Evolutionary conservation across 1,140 invertebrate genomes (phyloP).

Genomic region (Lepidotrigona ventralis): DNA sequence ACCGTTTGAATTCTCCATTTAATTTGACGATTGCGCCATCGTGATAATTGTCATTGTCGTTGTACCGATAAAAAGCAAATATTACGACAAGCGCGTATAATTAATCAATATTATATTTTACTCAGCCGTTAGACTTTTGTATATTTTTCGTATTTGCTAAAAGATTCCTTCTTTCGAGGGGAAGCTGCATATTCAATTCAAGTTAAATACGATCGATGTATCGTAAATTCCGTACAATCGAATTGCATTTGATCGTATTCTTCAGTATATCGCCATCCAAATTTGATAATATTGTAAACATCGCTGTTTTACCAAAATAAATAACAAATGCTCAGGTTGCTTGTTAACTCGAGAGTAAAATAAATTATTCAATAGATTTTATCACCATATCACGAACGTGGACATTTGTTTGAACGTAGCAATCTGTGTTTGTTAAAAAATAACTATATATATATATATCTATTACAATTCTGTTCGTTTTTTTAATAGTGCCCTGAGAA

Average conservation of each 20-base stretch:
- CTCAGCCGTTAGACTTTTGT: not conserved
- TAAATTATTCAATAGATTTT: conserved; percentile 18
- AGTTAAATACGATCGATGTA: not conserved
- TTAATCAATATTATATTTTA: no score
- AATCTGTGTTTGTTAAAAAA: not conserved
- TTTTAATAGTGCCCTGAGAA: not conserved
- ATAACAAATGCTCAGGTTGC: not conserved
- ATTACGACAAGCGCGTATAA: not conserved
- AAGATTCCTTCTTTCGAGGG: not conserved
- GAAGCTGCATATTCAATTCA: not conserved
- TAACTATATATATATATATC: not conserved
- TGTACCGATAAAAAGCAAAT: not conserved
- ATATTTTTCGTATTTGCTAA: not conserved
- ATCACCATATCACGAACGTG: not conserved
- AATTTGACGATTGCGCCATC: not conserved
- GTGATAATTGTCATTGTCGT: not conserved
- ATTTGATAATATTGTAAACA: conserved; percentile 1
- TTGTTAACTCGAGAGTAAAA: conserved; percentile 15
- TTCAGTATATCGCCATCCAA: not conserved
- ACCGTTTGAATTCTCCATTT: not conserved
- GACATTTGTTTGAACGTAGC: not conserved
- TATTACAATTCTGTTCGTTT: not conserved
- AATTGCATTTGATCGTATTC: not conserved
- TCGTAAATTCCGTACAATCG: not conserved
- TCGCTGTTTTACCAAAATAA: not conserved